A percentile compares a stretch with the other conserved stretches of the same genome.
Evolutionary conservation across 37 sponge, comb jelly and placozoan genomes (phyloP).

Genomic region (Crambe crambe): DNA sequence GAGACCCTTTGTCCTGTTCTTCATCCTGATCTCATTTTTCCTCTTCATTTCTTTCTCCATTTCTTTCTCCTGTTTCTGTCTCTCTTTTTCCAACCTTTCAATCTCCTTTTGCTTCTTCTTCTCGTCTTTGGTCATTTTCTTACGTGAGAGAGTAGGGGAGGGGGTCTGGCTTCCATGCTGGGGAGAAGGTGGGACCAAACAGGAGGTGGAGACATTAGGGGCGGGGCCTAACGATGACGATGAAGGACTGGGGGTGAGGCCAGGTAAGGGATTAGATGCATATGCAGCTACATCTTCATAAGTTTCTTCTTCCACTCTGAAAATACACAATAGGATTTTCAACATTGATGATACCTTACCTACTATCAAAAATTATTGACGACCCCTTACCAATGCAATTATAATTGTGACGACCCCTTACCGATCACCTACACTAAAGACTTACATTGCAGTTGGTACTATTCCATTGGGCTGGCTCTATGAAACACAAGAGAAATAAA

Average conservation of each 20-base stretch:
- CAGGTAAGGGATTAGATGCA: not conserved
- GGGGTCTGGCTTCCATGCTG: not conserved
- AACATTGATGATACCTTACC: too few relatives aligned
- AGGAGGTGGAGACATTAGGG: not conserved
- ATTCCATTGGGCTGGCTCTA: not conserved
- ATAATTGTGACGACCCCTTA: too few relatives aligned
- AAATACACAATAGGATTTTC: not conserved
- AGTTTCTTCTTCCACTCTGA: not conserved
- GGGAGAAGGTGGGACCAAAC: conserved; percentile 5
- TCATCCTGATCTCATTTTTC: conserved; percentile 6
- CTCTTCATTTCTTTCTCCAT: conserved; percentile 19
- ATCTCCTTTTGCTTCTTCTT: conserved; percentile 3
- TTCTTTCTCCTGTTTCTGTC: conserved; percentile 9
- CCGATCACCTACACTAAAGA: not conserved
- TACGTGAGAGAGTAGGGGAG: conserved; percentile 2
- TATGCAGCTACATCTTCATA: not conserved
- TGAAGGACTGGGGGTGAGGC: not conserved
- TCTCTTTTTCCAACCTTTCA: conserved; percentile 27
- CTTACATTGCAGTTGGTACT: not conserved
- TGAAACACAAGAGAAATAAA: not conserved
- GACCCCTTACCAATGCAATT: too few relatives aligned
- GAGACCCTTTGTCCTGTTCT: conserved; percentile 7
- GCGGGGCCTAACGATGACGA: not conserved
- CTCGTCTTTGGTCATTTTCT: not conserved
- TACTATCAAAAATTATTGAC: too few relatives aligned